Conservation (phyloP, 2,113 vertebrate species). For the Brienomyrus longianalis region DNA sequence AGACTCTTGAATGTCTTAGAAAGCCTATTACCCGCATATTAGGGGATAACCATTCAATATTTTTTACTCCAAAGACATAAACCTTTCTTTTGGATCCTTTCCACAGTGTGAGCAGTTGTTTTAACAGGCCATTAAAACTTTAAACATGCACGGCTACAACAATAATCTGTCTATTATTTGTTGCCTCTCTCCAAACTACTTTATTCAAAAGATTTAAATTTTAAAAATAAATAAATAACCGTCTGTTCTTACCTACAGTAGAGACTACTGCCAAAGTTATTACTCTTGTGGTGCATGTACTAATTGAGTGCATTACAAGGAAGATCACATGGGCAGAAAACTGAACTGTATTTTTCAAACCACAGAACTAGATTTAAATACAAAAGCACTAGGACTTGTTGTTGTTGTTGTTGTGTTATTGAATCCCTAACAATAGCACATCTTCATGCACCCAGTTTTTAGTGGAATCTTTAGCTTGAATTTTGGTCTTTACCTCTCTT, state of each 20-base stretch:
- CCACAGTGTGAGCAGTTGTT: constrained; percentile 40
- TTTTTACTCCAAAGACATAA: constrained; percentile 32
- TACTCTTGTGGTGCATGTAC: constrained; percentile 38
- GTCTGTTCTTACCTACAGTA: constrained; percentile 29
- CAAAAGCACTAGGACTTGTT: neutral
- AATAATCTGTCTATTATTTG: constrained; percentile 33
- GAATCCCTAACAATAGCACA: neutral
- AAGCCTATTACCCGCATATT: constrained; percentile 22
- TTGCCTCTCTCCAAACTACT: neutral
- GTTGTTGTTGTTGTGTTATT: constrained; percentile 11
- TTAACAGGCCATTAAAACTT: constrained; percentile 41
- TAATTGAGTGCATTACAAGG: constrained; percentile 50
- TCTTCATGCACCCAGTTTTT: neutral
- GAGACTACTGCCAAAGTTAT: constrained; percentile 38
- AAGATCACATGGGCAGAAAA: constrained; percentile 32
- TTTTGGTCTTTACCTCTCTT: neutral
- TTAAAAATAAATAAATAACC: constrained; percentile 1
- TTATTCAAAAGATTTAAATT: constrained; percentile 7
- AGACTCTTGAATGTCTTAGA: neutral
- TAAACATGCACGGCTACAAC: constrained; percentile 41
- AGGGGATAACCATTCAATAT: constrained; percentile 35
- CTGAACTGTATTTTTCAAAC: constrained; percentile 17
- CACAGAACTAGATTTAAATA: constrained; percentile 18
- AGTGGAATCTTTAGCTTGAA: neutral
- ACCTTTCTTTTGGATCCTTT: constrained; percentile 27